A percentile compares a stretch with the other conserved stretches of the same genome.
phyloP scores from a whole-genome alignment of 2,113 vertebrate genomes.

The Urocitellus parryii region DNA sequence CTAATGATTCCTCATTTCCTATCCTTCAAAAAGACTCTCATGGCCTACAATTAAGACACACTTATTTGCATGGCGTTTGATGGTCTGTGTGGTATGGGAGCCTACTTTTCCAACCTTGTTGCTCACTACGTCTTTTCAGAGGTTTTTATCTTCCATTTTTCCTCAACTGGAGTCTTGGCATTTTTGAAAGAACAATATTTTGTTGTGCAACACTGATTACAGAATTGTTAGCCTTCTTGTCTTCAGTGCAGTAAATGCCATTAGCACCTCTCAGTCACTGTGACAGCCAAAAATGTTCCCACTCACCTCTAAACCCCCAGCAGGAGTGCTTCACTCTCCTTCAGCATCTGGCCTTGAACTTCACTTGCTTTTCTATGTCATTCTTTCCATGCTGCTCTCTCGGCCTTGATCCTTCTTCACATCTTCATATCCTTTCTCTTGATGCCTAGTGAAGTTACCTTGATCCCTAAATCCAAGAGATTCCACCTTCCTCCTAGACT shows the following conservation, averaged over 20 bases:
- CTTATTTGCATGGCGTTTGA: neutral
- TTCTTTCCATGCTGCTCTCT: neutral
- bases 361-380: neutral
- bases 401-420: neutral
- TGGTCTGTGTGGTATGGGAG: neutral
- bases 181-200: neutral
- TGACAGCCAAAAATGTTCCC: neutral
- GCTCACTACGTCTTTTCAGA: neutral
- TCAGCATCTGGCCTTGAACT: neutral
- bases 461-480: neutral
- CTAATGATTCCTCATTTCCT: neutral
- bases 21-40: neutral
- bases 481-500: slow-evolving; percentile 1
- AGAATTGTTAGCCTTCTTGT: neutral
- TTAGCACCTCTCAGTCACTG: neutral
- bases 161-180: neutral
- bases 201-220: neutral
- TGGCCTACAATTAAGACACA: neutral
- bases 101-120: neutral
- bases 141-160: neutral
- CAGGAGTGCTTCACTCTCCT: neutral
- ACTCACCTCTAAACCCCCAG: neutral
- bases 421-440: neutral
- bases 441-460: neutral
- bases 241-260: neutral